Evolutionary conservation across 2,797 vertebrate genomes (phyloP), one percentile per base, ranked within the genome.

Genomic region (Enteromius fasciolatus): DNA sequence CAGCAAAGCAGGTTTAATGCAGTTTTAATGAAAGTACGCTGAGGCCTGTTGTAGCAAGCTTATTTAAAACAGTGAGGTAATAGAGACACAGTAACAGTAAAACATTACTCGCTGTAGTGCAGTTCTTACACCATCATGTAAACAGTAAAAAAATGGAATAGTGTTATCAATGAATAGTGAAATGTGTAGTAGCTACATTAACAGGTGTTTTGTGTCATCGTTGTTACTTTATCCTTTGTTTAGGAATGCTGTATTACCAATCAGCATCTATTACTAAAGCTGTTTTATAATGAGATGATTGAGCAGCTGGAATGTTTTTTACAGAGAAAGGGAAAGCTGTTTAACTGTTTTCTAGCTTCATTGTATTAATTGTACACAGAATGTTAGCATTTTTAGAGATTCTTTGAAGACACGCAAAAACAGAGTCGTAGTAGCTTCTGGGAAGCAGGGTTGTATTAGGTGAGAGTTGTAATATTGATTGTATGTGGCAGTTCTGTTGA

Each of bases 401-500:
- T 61, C 1, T 64, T 31, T 31, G 59, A 41, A 28, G 4, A 64
- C 15, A 36, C 68, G 1, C 9, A 14, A 41, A 69, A 39, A 48
- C 33, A 23, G 6, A n/a, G n/a, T 11, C 0, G n/a, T n/a, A n/a
- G 6, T 63, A 64, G 69, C 44, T 74, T 28, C 44, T 25, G 44
- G 79, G 6, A 41, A 50, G 9, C 52, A 20, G 25, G 46, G 54
- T 20, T 74, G 46, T 74, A 25, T 81, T 74, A 57, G 67, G 31
- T 74, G 39, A 8, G 11, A 39, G 61, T 41, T 69, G 63, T 74
- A 41, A 76, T 78, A 69, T 75, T 83, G 73, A 91, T 87, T 89
- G 87, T 87, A 86, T 88, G 88, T 92, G 90, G 84, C 90, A 91
- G 88, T 79, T 90, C 83, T 48, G 87, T 88, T 68, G 88, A 78